These are phyloP conservation scores for Leptopilina drosophilae DNA, from an alignment of 2,888 invertebrate species.

Conservation along the genomic window DNA sequence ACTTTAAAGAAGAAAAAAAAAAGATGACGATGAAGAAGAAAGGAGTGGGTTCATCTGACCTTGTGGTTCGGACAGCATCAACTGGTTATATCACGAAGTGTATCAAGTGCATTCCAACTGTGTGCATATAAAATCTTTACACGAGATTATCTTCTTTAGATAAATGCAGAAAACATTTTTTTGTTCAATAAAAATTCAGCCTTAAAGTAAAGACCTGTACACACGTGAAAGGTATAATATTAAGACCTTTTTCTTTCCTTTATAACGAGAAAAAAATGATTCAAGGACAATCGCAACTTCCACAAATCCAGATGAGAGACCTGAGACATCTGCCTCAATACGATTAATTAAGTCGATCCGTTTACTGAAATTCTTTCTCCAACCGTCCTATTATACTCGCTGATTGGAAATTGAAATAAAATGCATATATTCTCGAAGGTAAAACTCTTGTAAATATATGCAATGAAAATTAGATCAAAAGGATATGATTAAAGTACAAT, in stretches of 20 bases:
- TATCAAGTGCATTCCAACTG: background rate
- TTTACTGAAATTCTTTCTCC: too few species aligned
- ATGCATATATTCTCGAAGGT: too few species aligned
- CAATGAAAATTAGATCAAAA: too few species aligned
- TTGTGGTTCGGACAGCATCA: conserved; percentile 6
- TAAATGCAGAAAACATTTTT: background rate
- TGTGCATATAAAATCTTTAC: conserved; percentile 14
- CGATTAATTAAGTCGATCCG: conserved; percentile 8
- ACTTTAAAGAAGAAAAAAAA: background rate
- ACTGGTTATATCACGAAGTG: background rate
- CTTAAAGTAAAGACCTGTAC: background rate
- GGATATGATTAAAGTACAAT: too few species aligned
- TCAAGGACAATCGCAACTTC: conserved; percentile 19
- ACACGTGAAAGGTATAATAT: background rate
- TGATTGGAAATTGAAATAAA: too few species aligned
- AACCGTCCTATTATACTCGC: too few species aligned
- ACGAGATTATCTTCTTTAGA: conserved; percentile 5
- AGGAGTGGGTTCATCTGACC: conserved; percentile 11
- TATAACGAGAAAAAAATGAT: background rate
- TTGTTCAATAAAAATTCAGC: background rate
- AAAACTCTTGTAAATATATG: too few species aligned
- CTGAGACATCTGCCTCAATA: conserved; percentile 22
- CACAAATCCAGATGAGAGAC: conserved; percentile 5
- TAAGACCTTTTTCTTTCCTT: background rate
- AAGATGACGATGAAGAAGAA: background rate